These are phyloP conservation scores for Oeneis ivallda DNA, from an alignment of 2,888 invertebrate species.

Conservation along the genomic window DNA sequence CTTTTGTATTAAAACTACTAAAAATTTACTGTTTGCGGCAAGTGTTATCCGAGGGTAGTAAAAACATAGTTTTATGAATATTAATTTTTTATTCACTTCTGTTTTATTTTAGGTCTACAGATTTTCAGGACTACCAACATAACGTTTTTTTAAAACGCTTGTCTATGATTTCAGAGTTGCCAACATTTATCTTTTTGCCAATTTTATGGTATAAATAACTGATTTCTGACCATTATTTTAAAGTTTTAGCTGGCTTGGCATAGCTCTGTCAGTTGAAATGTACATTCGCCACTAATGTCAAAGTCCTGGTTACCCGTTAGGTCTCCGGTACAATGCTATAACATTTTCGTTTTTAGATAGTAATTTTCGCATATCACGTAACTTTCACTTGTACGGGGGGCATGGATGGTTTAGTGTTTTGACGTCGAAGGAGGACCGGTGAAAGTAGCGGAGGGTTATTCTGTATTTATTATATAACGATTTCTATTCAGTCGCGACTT, in stretches of 20 bases:
- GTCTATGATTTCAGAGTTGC: neutral
- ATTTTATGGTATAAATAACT: neutral
- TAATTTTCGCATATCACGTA: constrained; percentile 74
- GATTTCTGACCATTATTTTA: neutral
- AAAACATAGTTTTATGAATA: too few relatives aligned
- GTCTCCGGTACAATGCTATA: constrained; percentile 36
- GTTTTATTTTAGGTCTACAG: neutral
- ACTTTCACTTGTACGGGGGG: constrained; percentile 57
- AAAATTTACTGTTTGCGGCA: too few relatives aligned
- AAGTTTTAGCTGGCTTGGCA: neutral
- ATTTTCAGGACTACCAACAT: neutral
- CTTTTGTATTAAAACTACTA: too few relatives aligned
- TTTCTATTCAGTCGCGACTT: neutral
- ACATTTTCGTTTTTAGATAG: constrained; percentile 58
- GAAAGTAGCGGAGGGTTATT: neutral
- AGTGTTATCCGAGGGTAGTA: too few relatives aligned
- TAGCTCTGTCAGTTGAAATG: neutral
- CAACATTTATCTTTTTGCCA: neutral
- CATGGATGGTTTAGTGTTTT: constrained; percentile 54
- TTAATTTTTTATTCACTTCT: neutral
- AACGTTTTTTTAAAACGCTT: too few relatives aligned
- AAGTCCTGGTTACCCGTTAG: neutral
- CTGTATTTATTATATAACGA: neutral
- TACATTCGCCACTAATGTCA: neutral
- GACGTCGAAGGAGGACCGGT: constrained; percentile 41